Base-by-base conservation (phyloP, 2,113 vertebrate genomes). In the Anseranas semipalmata region DNA sequence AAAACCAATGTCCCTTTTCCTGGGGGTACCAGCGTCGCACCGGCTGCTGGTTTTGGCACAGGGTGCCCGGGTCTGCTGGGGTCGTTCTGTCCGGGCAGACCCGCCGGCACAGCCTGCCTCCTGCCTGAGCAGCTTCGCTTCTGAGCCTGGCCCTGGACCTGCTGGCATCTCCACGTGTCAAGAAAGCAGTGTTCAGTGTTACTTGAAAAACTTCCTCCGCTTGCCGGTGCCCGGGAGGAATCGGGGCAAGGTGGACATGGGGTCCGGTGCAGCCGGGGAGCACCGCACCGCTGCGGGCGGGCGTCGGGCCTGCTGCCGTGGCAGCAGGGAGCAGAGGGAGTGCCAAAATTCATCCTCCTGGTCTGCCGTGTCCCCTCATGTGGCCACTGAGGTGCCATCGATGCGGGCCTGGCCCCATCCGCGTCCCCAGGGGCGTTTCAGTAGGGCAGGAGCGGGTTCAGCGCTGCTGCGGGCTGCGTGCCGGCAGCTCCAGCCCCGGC, bases 401-500 rank as follows among this genome's bases (percentile, higher is more conserved):
- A 52, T 24, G 22, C 5, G 33, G 70, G 91, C 19, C 58, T 8
- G 16, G 22, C 1, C 27, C 5, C 1, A 25, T 48, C 19, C 5
- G 0, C 0, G 2, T 62, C 37, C 52, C 43, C 24, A 5, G 2
- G 43, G 53, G 60, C 19, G 33, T 59, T 92, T 39, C 48, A 59
- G 81, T 39, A 39, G 59, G 2, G 39, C 63, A 56, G 74, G 22
- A 33, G 25, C 17, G 70, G 45, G 28, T 27, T 67, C 60, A 67
- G 55, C 1, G 2, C 46, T 56, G 65, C n/a, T 20, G 3, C 22
- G 48, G 16, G 39, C 12, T 48, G n/a, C 2, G 2, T 4, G 37
- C 30, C 41, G 3, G 7, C 22, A 79, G 62, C 58, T 68, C 33
- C 66, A 72, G 78, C 35, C 22, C 19, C 45, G 52, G 78, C 66